These are phyloP conservation scores for Phyllostomus hastatus DNA, from an alignment of 2,113 vertebrate species.

Conservation along the genomic window DNA sequence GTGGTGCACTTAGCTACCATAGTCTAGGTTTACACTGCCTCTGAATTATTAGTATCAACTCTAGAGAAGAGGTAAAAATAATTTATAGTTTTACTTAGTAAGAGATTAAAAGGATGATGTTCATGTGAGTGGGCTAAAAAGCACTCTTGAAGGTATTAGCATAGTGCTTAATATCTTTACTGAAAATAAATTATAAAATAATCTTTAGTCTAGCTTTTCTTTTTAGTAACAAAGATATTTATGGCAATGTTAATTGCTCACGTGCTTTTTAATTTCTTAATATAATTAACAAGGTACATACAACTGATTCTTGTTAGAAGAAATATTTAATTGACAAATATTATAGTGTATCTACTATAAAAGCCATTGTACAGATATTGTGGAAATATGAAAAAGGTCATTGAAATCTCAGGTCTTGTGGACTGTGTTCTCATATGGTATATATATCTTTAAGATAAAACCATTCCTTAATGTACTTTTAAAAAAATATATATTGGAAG, in stretches of 20 bases:
- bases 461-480: background rate
- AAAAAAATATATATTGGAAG: background rate
- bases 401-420: background rate
- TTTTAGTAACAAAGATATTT: conserved; percentile 31
- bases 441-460: conserved; percentile 14
- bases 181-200: conserved; percentile 23
- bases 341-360: background rate
- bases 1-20: background rate
- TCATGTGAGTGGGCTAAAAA: background rate
- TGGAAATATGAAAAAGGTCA: conserved; percentile 17
- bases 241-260: background rate
- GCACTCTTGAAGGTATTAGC: background rate
- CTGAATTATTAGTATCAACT: background rate
- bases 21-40: background rate
- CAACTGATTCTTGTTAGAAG: background rate
- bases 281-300: background rate
- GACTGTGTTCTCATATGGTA: background rate
- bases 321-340: background rate
- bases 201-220: background rate
- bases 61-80: background rate
- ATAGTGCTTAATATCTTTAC: background rate
- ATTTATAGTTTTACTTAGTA: conserved; percentile 20
- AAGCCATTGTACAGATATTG: background rate
- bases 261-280: conserved; percentile 28
- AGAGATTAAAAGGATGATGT: background rate